These are phyloP conservation scores for Mechanitis mazaeus DNA, from an alignment of 2,888 invertebrate genomes.

Conservation along the genomic window DNA sequence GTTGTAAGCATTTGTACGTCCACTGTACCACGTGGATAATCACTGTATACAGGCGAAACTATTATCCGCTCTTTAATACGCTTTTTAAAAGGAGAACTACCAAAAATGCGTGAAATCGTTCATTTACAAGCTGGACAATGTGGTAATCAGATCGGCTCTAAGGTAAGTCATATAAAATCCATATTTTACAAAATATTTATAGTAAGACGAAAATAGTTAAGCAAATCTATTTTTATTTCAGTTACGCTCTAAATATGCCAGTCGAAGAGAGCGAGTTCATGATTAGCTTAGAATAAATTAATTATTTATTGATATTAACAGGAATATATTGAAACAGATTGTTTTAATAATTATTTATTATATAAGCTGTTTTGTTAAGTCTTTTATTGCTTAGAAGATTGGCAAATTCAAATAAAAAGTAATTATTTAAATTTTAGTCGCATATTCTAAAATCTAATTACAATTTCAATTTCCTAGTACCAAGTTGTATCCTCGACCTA, in stretches of 20 bases:
- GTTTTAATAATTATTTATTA: too few relatives aligned
- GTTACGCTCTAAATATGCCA: conserved; percentile 28
- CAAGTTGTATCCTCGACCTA: too few relatives aligned
- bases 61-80: conserved; percentile 37
- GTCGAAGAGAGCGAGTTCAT: conserved; percentile 24
- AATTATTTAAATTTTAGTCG: too few relatives aligned
- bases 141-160: conserved; percentile 94
- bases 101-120: conserved; percentile 92
- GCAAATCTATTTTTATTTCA: conserved; percentile 36
- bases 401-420: too few relatives aligned
- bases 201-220: conserved; percentile 29
- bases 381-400: too few relatives aligned
- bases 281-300: conserved; percentile 8
- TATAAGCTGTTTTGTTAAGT: too few relatives aligned
- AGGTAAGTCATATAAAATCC: conserved; percentile 72
- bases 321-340: not conserved
- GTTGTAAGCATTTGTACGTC: conserved; percentile 9
- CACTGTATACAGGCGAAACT: conserved; percentile 37
- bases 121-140: conserved; percentile 94
- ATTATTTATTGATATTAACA: conserved; percentile 8
- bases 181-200: conserved; percentile 14
- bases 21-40: conserved; percentile 33
- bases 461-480: too few relatives aligned
- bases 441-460: too few relatives aligned
- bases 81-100: conserved; percentile 33